Base-by-base conservation (phyloP, 2,113 vertebrate genomes). In the Chionodraco myersi region DNA sequence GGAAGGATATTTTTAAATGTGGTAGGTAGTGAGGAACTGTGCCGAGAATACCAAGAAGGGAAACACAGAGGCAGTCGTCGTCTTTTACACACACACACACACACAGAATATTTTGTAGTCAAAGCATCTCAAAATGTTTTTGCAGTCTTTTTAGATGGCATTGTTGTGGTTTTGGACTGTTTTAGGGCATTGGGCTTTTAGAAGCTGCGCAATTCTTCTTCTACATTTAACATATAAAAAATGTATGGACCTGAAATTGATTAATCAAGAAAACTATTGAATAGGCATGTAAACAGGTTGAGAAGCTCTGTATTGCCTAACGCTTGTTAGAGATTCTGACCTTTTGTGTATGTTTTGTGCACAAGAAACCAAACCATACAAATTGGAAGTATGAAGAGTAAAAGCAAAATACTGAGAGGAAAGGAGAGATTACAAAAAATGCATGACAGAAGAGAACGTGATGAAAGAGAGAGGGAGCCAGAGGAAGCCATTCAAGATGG, bases 401-500 rank as follows among this genome's bases (percentile, higher is more conserved):
- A 58, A n/a, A 71, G 52, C 36, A 54, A 71, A 4, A 44, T 44
- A 64, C 52, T 41, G 18, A 48, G 59, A 14, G 12, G 10, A n/a
- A 9, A 30, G 65, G 18, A 70, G 3, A 47, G 30, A 70, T 58
- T 52, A 13, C 21, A 6, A 9, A 48, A 56, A 85, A 62, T 23
- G 59, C 45, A 16, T 13, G 65, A 74, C 18, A 53, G 54, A 67
- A 44, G 41, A 76, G 68, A 59, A 70, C 47, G 62, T 52, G 45
- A 69, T 45, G 48, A 26, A 63, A 30, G 52, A 6, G 57, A 26
- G 36, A 23, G 57, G 5, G 26, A 30, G 36, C 36, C 36, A 53
- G 34, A 72, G 34, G 51, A 80, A 72, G 79, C 52, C 57, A 75
- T 26, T 49, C 13, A 36, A 79, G 63, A 54, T 49, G 30, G 65